Evolutionary conservation across 2,888 invertebrate species (phyloP).

Genomic region (Drosophila kambysellisi): DNA sequence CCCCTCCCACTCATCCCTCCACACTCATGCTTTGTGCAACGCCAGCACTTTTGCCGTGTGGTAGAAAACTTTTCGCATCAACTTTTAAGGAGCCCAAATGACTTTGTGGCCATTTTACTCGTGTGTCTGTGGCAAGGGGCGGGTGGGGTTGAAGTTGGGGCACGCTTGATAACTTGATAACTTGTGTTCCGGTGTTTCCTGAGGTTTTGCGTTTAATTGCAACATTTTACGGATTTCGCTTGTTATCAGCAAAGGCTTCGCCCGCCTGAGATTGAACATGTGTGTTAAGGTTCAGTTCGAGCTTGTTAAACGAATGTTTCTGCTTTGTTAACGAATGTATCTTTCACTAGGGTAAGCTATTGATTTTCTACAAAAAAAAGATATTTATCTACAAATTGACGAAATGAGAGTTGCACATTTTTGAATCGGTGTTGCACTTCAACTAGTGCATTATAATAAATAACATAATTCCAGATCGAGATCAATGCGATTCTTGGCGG

Average conservation of each 20-base stretch:
- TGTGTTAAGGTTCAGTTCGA: conserved; percentile 3
- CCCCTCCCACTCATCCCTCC: neutral
- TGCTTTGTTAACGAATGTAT: neutral
- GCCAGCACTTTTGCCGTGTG: conserved; percentile 40
- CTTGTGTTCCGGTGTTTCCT: conserved; percentile 55
- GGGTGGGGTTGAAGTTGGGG: conserved; percentile 1
- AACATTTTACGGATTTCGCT: conserved; percentile 29
- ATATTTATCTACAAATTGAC: neutral
- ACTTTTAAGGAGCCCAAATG: conserved; percentile 79
- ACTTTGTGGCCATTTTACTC: conserved; percentile 69
- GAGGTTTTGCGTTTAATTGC: conserved; percentile 53
- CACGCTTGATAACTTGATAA: conserved; percentile 70
- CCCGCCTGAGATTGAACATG: neutral
- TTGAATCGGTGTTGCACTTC: neutral
- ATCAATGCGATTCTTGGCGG: too few species aligned
- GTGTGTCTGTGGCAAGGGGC: conserved; percentile 3
- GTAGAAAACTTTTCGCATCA: conserved; percentile 77
- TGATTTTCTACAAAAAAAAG: neutral
- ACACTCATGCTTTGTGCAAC: neutral
- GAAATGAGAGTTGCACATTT: neutral
- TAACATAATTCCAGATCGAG: too few species aligned
- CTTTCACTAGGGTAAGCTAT: neutral
- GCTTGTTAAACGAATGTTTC: neutral
- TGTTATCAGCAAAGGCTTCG: neutral
- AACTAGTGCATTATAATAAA: neutral